Base-by-base conservation (phyloP, 92 coral and sea anemone species). In the Ricordea florida region DNA sequence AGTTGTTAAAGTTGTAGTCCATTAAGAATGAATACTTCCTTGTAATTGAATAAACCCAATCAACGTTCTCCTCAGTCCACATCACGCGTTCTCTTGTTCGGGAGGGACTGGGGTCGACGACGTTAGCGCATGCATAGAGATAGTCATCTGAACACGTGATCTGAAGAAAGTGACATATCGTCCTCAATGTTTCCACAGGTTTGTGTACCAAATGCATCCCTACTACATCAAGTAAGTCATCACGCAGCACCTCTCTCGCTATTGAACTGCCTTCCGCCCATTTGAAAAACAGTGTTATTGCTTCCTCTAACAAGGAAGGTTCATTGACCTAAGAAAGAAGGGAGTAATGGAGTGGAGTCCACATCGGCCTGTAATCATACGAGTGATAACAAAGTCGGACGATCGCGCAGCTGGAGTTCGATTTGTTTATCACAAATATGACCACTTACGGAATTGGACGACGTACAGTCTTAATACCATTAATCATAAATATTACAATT, bases 221-320 rank as follows among this genome's bases (percentile, higher is more conserved):
- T 15, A 42, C 21, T 2, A 64, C 57, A 42, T 64, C 56, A 7
- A 64, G 15, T 27, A 64, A 17, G 53, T 64, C 30, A 41, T 64
- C 56, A n/a, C 71, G 53, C 16, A 64, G 55, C 18, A 64, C 5
- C 55, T 64, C 56, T 43, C 71, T 64, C 2, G 71, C 71, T 9
- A 64, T 14, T 28, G 71, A 53, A 9, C 56, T 64, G 7, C 71
- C 71, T 16, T 28, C 55, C 15, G 71, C 71, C 71, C 71, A 64
- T 37, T 41, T 35, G 24, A 44, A 64, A 41, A 64, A 64, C 20
- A 53, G 43, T 1, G 16, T 42, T 56, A 43, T 43, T 53, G 53
- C 45, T 4, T 28, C 8, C 4, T 64, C 71, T 45, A 64, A 44
- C 36, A 64, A 56, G 27, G 27, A 2, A 16, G 71, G 71, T 10